These are phyloP conservation scores for Stomorhina lunata DNA, from an alignment of 2,888 invertebrate genomes.

Conservation along the genomic window DNA sequence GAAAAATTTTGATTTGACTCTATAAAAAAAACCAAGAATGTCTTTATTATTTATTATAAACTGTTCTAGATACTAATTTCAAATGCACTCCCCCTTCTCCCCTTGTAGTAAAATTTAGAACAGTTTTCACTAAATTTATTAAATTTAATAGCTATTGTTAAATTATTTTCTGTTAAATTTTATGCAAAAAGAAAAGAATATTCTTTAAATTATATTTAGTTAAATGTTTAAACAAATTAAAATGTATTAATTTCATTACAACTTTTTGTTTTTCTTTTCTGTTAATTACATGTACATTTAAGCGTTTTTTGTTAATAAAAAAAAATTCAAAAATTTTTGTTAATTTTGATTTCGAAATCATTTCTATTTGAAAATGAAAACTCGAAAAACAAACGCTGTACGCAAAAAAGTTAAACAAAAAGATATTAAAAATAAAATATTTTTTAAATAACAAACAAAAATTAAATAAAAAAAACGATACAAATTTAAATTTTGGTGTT, in stretches of 20 bases:
- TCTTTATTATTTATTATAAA: constrained; percentile 60
- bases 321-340: constrained; percentile 49
- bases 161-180: constrained; percentile 47
- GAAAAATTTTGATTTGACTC: no score
- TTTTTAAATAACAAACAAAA: constrained; percentile 44
- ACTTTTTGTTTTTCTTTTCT: constrained; percentile 53
- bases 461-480: constrained; percentile 21
- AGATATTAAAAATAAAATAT: constrained; percentile 21
- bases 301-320: constrained; percentile 34
- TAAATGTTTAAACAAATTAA: constrained; percentile 41
- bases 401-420: constrained; percentile 53
- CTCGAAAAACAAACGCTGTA: constrained; percentile 54
- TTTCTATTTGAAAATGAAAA: not conserved
- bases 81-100: not conserved
- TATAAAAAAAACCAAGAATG: constrained; percentile 37
- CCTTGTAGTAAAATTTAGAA: constrained; percentile 16
- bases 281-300: constrained; percentile 34
- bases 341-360: constrained; percentile 14
- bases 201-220: constrained; percentile 39
- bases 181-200: constrained; percentile 26
- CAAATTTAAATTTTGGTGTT: constrained; percentile 43
- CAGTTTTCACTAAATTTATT: constrained; percentile 56
- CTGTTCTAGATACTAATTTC: constrained; percentile 44
- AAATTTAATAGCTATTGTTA: constrained; percentile 40
- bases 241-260: constrained; percentile 31